Conservation (phyloP, 2,888 invertebrate species). For the Enoplolaimus lenunculus region DNA sequence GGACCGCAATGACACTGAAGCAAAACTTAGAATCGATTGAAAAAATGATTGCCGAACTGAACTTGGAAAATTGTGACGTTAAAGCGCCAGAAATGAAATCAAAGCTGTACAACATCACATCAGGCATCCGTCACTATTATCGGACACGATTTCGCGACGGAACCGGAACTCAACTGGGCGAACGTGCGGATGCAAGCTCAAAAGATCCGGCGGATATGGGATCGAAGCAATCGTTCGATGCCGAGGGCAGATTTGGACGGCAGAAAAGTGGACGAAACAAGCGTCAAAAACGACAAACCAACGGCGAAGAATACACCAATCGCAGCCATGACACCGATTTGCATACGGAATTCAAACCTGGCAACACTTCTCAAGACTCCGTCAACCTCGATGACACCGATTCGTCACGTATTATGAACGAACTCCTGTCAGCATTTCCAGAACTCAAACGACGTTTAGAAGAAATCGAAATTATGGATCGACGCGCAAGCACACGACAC, state of each 20-base stretch:
- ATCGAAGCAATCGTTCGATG: not conserved
- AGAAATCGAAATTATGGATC: not conserved
- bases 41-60: constrained; percentile 33
- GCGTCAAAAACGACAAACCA: not conserved
- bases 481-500: not conserved
- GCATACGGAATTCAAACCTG: no score
- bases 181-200: not conserved
- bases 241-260: not conserved
- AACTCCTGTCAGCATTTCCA: not conserved
- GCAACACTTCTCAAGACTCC: no score
- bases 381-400: no score
- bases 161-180: not conserved
- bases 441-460: not conserved
- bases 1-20: constrained; percentile 33
- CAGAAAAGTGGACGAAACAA: not conserved
- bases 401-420: not conserved
- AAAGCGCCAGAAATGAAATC: constrained; percentile 28
- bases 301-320: not conserved
- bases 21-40: constrained; percentile 36
- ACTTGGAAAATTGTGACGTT: constrained; percentile 34
- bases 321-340: no score
- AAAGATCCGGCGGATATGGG: not conserved
- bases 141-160: not conserved
- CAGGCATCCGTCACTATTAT: constrained; percentile 23
- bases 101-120: constrained; percentile 33